These are phyloP conservation scores for Harpalus rubripes DNA, from an alignment of 2,888 invertebrate genomes.

Conservation along the genomic window DNA sequence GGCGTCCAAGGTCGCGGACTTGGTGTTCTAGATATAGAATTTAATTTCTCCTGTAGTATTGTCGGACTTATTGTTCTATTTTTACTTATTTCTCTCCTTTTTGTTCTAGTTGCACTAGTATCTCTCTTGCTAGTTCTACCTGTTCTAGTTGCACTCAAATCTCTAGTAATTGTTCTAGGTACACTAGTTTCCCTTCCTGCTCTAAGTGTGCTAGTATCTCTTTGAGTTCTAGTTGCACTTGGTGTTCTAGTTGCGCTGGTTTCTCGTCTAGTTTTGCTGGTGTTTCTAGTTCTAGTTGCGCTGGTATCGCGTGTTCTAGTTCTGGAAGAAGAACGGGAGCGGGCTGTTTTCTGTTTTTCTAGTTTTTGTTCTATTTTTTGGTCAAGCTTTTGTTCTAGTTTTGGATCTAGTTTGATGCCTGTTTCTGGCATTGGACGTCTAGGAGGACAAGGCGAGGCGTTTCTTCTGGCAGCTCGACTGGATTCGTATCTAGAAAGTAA, in stretches of 20 bases:
- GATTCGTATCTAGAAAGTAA: constrained; percentile 66
- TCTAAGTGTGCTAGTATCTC: neutral
- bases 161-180: constrained; percentile 16
- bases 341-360: constrained; percentile 60
- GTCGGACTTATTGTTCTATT: constrained; percentile 49
- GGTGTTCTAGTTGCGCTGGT: constrained; percentile 23
- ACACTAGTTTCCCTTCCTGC: neutral
- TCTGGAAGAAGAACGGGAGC: constrained; percentile 64
- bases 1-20: constrained; percentile 66
- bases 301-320: constrained; percentile 58
- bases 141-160: constrained; percentile 21
- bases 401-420: neutral
- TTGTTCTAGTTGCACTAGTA: constrained; percentile 34
- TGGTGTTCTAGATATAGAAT: constrained; percentile 51
- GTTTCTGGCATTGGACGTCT: constrained; percentile 26
- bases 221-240: neutral
- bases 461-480: constrained; percentile 59
- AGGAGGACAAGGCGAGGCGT: constrained; percentile 65
- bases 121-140: constrained; percentile 36
- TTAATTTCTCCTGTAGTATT: constrained; percentile 49
- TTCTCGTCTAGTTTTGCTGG: neutral
- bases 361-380: constrained; percentile 58
- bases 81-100: constrained; percentile 71
- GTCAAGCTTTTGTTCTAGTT: neutral
- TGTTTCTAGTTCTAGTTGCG: constrained; percentile 26